Base-by-base conservation (phyloP, 2,888 invertebrate genomes). In the Pachydiplax longipennis region DNA sequence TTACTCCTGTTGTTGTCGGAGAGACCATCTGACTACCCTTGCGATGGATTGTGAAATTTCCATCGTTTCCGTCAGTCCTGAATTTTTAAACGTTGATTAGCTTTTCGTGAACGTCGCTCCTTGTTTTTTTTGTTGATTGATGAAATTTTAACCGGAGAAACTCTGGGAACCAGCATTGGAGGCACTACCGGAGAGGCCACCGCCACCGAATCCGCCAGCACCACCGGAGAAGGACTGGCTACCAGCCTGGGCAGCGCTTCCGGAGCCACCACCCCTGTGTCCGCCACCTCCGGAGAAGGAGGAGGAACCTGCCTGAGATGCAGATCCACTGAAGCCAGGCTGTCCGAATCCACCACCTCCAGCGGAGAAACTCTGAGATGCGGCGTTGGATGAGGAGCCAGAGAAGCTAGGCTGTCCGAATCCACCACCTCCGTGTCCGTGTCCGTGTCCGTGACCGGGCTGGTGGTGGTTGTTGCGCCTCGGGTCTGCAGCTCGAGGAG, bases 401-500 rank as follows among this genome's bases (percentile, higher is more conserved):
- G 87, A 87, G n/a, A 35, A 13, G 10, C 53, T 18, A n/a, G 80
- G 80, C 25, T 25, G 25, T 44, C 81, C 81, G 61, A 87, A 87
- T 61, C 87, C 87, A 0, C 25, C 87, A 3, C 61, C 61, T 12
- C 87, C 87, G 12, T 53, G 40, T 31, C 6, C 13, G 25, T 53
- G 65, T 73, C 73, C 73, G 0, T 22, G 58, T 25, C 83, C 83
- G 18, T 53, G 48, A 2, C 48, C 48, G 1, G 15, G 53, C 37
- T 81, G 81, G 35, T 58, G 35, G 22, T 58, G 83, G 15, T 87
- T 87, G 65, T 87, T 87, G 61, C 87, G 87, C 61, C 61, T 87
- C 61, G 87, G 87, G 65, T 61, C 61, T 18, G 87, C 87, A 25
- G 12, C 15, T 2, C 87, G 87, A 61, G 87, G 65, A 61, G 37